Evolutionary conservation across 2,797 vertebrate genomes (phyloP), one percentile per base, ranked within the genome.

Genomic region (Staurois parvus): DNA sequence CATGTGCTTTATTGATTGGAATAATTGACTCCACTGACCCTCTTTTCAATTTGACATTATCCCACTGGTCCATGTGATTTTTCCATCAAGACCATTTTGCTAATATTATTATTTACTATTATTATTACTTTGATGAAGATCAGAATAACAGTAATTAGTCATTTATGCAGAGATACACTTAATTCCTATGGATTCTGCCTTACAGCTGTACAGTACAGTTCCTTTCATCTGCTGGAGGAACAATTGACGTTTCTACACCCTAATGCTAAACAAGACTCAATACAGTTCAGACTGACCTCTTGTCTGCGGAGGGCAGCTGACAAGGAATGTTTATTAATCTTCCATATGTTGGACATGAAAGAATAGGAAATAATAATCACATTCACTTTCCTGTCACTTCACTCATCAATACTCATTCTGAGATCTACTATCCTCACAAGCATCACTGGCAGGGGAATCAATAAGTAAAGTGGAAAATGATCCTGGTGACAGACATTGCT

Each of bases 371-470:
- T 81, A 42, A 81, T 30, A 56, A 81, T 76, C 64, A 70, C 84
- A 76, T 45, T 76, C 76, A 68, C 69, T 75, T 83, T 37, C 26
- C 32, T 74, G 34, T 74, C 70, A 82, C 80, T 82, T 79, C 42
- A 17, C 42, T 42, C 52, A 26, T 85, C 78, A 45, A 74, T 81
- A 73, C 21, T 26, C 12, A 10, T 45, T 68, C 48, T 75, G 40
- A 52, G 29, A 79, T 32, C 21, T n/a, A 64, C 28, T 40, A 64
- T 72, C 19, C 19, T 42, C 13, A 68, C 45, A 72, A 75, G 32
- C 69, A 42, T 42, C 26, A 26, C 26, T 64, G n/a, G 62, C 37
- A 76, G 8, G 48, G 40, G 72, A 70, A 81, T 81, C 84, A 24
- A 86, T 81, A 81, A 19, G 70, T 6, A 15, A 28, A 81, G 13